Evolutionary conservation across 1,140 invertebrate genomes (phyloP).

Genomic region (Halesus radiatus): DNA sequence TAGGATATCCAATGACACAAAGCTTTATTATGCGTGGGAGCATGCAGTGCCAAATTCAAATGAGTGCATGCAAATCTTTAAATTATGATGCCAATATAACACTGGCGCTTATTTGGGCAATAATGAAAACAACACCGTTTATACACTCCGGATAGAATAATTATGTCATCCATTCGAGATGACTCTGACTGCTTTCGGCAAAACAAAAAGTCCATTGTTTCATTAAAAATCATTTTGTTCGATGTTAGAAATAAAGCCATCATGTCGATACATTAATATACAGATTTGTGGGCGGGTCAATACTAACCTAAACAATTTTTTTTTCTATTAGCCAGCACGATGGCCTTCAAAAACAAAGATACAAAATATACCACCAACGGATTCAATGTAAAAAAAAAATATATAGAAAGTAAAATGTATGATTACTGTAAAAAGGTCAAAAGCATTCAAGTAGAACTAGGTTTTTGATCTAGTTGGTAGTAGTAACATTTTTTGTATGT

Average conservation of each 20-base stretch:
- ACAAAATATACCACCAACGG: too few relatives aligned
- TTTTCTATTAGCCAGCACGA: constrained; percentile 15
- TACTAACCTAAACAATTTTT: not conserved
- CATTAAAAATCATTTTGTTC: not conserved
- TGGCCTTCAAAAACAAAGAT: constrained; percentile 4
- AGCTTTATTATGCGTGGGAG: too few relatives aligned
- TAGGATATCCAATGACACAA: too few relatives aligned
- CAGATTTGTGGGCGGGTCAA: constrained; percentile 10
- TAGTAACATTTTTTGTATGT: not conserved
- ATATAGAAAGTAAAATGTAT: not conserved
- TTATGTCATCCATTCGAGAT: not conserved
- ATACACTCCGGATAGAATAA: not conserved
- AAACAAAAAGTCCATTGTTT: constrained; percentile 3
- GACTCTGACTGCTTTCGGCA: not conserved
- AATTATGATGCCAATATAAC: too few relatives aligned
- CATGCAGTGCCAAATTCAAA: too few relatives aligned
- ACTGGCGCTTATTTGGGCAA: too few relatives aligned
- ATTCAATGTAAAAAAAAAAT: not conserved
- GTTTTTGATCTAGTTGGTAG: not conserved
- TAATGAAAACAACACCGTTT: too few relatives aligned
- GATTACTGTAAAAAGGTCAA: not conserved
- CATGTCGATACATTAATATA: constrained; percentile 12
- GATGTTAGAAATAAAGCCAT: constrained; percentile 5
- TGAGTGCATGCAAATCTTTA: too few relatives aligned
- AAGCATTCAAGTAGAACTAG: too few relatives aligned